Base-by-base conservation (phyloP, 2,797 vertebrate species). In the Sciurus carolinensis region DNA sequence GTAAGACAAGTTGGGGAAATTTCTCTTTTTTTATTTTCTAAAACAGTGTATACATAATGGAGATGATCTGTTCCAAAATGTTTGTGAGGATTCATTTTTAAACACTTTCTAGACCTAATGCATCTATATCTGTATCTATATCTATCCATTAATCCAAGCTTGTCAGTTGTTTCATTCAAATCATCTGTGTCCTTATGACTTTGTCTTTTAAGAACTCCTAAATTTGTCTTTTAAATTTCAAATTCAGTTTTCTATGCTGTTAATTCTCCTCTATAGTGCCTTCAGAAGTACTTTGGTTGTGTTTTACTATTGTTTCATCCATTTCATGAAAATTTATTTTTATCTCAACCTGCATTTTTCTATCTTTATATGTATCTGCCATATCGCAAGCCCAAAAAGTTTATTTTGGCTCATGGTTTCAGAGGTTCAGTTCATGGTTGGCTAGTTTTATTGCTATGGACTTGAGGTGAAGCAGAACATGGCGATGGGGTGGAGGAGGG, bases 171-270 rank as follows among this genome's bases (percentile, higher is more conserved):
- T 91, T 81, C 26, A 20, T 73, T 93, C 69, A 54, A 52, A 87
- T 79, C 54, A 39, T 75, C 47, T 39, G 2, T 47, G 17, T 30
- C 54, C 20, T 81, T 59, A 15, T 26, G 28, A 2, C 47, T 95
- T 47, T 67, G 42, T 22, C 64, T 33, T 90, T 89, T 62, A 9
- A n/a, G 5, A 30, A 57, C n/a, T 92, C 42, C 71, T 79, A 59
- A 75, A 83, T 72, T 85, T 85, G 69, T 42, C 7, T 67, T 86
- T 80, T 89, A 24, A 22, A 62, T 88, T 59, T 87, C 33, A 88
- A 73, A 67, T 59, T 66, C 79, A 5, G 1, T 84, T 84, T 75
- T 90, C 47, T 26, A 64, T 26, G 26, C 18, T 30, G 50, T 20
- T 28, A n/a, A 7, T 36, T 54, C n/a, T 12, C 44, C 30, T 64